phyloP scores from a whole-genome alignment of 1,140 invertebrate genomes.

The Drosophila micromelanica region DNA sequence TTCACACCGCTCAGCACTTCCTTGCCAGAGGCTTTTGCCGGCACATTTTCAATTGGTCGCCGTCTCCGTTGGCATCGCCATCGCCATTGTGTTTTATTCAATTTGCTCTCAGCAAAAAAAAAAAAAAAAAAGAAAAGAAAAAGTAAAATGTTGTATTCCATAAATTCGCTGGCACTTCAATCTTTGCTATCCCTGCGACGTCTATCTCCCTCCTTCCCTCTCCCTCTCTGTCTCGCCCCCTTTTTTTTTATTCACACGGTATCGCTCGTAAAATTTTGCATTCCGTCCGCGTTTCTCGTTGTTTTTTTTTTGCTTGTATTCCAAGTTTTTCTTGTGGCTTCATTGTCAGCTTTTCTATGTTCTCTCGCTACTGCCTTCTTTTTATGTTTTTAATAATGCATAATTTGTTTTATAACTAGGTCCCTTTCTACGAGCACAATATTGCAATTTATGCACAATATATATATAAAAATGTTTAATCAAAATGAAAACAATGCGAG shows the following conservation, averaged over 20 bases:
- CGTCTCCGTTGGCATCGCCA: too few species aligned
- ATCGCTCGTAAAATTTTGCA: conserved; percentile 69
- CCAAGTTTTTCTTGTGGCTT: conserved; percentile 76
- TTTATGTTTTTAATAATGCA: conserved; percentile 79
- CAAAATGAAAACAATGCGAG: conserved; percentile 77
- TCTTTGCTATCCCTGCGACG: conserved; percentile 28
- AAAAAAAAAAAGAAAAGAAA: conserved; percentile 50
- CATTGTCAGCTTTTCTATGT: conserved; percentile 70
- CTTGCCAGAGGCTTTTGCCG: conserved; percentile 11
- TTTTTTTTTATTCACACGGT: conserved; percentile 3
- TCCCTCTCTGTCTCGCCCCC: conserved; percentile 4
- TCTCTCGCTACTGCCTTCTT: conserved; percentile 17
- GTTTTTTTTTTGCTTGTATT: conserved; percentile 24
- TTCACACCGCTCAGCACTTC: conserved; percentile 22
- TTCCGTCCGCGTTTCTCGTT: conserved; percentile 61
- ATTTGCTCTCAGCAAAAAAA: conserved; percentile 59
- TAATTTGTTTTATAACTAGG: conserved; percentile 80
- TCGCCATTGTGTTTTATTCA: conserved; percentile 73
- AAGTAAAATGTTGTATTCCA: conserved; percentile 74
- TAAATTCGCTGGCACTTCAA: conserved; percentile 82
- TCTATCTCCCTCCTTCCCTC: not conserved
- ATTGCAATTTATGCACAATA: conserved; percentile 68
- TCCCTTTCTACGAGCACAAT: conserved; percentile 33
- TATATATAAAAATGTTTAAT: conserved; percentile 67
- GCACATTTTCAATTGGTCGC: conserved; percentile 22